Percentiles rank a stretch among this genome's conserved stretches.
Evolutionary conservation across 2,113 vertebrate species (phyloP).

Genomic region (Tautogolabrus adspersus): DNA sequence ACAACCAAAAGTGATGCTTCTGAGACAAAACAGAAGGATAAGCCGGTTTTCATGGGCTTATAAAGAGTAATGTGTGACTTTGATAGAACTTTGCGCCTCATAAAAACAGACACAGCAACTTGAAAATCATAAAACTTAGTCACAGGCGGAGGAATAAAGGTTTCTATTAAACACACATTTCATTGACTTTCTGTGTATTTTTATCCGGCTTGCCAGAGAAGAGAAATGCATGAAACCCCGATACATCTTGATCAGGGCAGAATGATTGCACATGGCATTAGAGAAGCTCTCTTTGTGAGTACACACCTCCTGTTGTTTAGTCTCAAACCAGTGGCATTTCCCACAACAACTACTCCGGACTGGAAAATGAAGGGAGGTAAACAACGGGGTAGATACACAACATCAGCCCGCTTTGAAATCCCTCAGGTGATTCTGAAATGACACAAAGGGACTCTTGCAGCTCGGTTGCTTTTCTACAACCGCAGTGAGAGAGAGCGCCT

Average conservation of each 20-base stretch:
- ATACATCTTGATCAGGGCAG: constrained; percentile 43
- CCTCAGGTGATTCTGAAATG: constrained; percentile 52
- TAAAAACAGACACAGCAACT: constrained; percentile 44
- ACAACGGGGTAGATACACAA: constrained; percentile 55
- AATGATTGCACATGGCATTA: constrained; percentile 35
- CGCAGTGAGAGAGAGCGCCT: constrained; percentile 30
- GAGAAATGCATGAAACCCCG: constrained; percentile 32
- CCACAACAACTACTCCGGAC: constrained; percentile 50
- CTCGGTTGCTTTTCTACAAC: constrained; percentile 50
- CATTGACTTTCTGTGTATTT: constrained; percentile 14
- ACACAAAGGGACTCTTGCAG: constrained; percentile 63
- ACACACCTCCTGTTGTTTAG: constrained; percentile 51
- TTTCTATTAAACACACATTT: constrained; percentile 31
- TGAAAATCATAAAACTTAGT: constrained; percentile 48
- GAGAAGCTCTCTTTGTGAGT: constrained; percentile 48
- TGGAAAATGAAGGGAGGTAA: constrained; percentile 55
- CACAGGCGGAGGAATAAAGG: constrained; percentile 23
- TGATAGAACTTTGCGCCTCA: constrained; percentile 35
- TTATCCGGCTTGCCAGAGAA: constrained; percentile 7
- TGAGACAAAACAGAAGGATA: constrained; percentile 42
- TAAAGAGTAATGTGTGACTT: constrained; percentile 56
- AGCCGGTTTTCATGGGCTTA: constrained; percentile 39
- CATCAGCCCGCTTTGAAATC: constrained; percentile 43
- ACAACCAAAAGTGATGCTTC: constrained; percentile 49
- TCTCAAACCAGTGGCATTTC: constrained; percentile 70